Percentiles rank a stretch among this genome's conserved stretches.
Evolutionary conservation across 2,113 vertebrate species (phyloP).

Genomic region (zebrafish (Danio rerio)): GRCz12tu NC_133184.1:19490001-19490500

Average conservation of each 20-base stretch:
- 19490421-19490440: too few species aligned
- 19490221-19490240: slow-evolving; percentile 35
- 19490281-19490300: neutral
- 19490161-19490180: neutral
- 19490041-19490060: slow-evolving; percentile 7
- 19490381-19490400: neutral
- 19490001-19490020: neutral
- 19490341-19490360: slow-evolving; percentile 20
- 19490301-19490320: slow-evolving; percentile 10
- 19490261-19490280: slow-evolving; percentile 14
- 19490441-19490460: too few species aligned
- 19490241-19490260: slow-evolving; percentile 11
- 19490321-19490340: slow-evolving; percentile 12
- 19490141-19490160: slow-evolving; percentile 30
- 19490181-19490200: slow-evolving; percentile 31
- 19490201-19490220: slow-evolving; percentile 53
- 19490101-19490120: slow-evolving; percentile 50
- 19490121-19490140: slow-evolving; percentile 2
- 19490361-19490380: slow-evolving; percentile 13
- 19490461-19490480: too few species aligned
- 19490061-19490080: slow-evolving; percentile 38
- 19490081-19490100: slow-evolving; percentile 56
- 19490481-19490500: too few species aligned
- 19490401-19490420: too few species aligned
- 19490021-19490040: slow-evolving; percentile 10